A percentile compares a stretch with the other conserved stretches of the same genome.
These are phyloP conservation scores for Erannis defoliaria DNA, from an alignment of 2,888 invertebrate genomes.

Conservation along the genomic window DNA sequence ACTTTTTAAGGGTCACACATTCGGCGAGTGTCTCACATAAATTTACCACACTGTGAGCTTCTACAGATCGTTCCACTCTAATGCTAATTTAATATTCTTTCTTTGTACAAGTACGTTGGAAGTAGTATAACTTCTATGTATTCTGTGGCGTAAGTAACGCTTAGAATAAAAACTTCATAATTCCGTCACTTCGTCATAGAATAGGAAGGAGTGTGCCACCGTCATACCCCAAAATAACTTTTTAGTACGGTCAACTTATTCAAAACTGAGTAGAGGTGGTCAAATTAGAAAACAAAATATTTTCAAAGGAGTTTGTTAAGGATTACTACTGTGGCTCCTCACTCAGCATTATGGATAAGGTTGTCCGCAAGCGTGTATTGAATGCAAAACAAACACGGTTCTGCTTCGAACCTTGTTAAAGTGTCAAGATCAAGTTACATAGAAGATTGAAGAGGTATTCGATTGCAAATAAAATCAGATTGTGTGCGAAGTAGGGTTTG, in stretches of 20 bases:
- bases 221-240: constrained; percentile 65
- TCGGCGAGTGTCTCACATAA: background rate
- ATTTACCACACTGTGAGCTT: constrained; percentile 22
- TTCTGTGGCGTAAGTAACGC: constrained; percentile 33
- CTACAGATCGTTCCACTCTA: constrained; percentile 30
- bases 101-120: constrained; percentile 6
- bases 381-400: constrained; percentile 54
- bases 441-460: constrained; percentile 27
- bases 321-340: background rate
- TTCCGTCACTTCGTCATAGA: constrained; percentile 46
- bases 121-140: background rate
- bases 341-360: background rate
- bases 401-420: constrained; percentile 30
- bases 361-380: constrained; percentile 46
- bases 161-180: constrained; percentile 56
- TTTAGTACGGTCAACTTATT: background rate
- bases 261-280: background rate
- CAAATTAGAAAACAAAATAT: background rate
- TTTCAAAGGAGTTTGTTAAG: background rate
- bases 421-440: constrained; percentile 36
- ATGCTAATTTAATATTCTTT: constrained; percentile 47
- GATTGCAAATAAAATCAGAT: constrained; percentile 26
- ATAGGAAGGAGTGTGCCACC: constrained; percentile 37
- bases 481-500: constrained; percentile 1
- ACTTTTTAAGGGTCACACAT: background rate